Evolutionary conservation across 2,888 invertebrate species (phyloP).

Genomic region (Dyspetes luteomarginatus): DNA sequence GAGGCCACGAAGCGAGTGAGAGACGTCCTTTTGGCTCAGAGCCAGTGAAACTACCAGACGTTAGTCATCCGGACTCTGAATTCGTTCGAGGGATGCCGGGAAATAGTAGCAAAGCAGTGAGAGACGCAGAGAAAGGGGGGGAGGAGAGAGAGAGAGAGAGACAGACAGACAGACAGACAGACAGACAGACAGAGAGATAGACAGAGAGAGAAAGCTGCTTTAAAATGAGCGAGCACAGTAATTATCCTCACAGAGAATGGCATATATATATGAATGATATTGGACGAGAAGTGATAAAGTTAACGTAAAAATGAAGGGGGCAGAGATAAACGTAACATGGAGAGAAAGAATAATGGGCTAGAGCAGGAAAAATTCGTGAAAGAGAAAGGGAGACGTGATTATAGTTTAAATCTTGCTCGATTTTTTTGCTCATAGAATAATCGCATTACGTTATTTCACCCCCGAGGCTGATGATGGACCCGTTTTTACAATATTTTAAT

Average conservation of each 20-base stretch:
- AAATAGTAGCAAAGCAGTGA: constrained; percentile 18
- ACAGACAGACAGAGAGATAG: neutral
- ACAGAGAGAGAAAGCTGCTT: neutral
- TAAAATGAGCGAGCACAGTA: neutral
- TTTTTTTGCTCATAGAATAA: too few relatives aligned
- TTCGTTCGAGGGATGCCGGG: constrained; percentile 45
- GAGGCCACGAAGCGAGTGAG: constrained; percentile 42
- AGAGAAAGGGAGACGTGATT: too few relatives aligned
- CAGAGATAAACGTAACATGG: too few relatives aligned
- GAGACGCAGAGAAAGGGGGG: neutral
- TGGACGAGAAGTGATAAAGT: neutral
- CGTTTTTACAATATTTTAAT: too few relatives aligned
- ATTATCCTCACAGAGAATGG: neutral
- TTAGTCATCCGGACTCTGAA: constrained; percentile 67
- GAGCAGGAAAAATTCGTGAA: too few relatives aligned
- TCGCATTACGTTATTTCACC: too few relatives aligned
- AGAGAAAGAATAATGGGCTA: too few relatives aligned
- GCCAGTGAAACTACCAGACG: constrained; percentile 72
- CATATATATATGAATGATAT: too few relatives aligned
- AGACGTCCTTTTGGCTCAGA: constrained; percentile 67
- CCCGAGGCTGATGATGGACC: too few relatives aligned
- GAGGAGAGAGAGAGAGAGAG: neutral
- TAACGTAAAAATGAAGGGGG: neutral
- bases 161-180: neutral
- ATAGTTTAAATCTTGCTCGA: too few relatives aligned